phyloP scores from a whole-genome alignment of 2,113 vertebrate species.

The Struthidea cinerea region DNA sequence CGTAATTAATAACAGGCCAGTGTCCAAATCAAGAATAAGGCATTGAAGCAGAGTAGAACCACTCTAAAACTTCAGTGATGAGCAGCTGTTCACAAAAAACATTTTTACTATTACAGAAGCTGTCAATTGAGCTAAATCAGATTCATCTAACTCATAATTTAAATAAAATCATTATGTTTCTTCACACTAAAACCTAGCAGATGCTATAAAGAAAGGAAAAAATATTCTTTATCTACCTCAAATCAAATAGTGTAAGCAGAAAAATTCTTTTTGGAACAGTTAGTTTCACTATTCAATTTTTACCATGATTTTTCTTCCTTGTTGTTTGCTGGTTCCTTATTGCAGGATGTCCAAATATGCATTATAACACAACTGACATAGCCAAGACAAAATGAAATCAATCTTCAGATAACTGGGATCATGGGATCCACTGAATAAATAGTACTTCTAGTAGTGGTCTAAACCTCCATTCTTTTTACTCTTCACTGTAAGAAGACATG shows the following conservation, averaged over 20 bases:
- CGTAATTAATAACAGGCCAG: neutral
- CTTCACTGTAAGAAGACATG: neutral
- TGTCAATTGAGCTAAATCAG: neutral
- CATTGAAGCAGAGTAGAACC: neutral
- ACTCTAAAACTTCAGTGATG: neutral
- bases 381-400: neutral
- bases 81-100: neutral
- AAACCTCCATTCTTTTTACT: neutral
- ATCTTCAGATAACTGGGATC: neutral
- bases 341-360: neutral
- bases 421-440: neutral
- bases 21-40: neutral
- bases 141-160: neutral
- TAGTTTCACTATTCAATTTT: neutral
- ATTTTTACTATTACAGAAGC: neutral
- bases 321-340: neutral
- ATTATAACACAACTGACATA: neutral
- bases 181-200: neutral
- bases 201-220: neutral
- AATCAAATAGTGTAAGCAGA: neutral
- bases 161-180: neutral
- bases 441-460: neutral
- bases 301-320: neutral
- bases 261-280: neutral
- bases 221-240: neutral